Conservation (phyloP, 2,797 vertebrate genomes). For the Sitta carolinensis region DNA sequence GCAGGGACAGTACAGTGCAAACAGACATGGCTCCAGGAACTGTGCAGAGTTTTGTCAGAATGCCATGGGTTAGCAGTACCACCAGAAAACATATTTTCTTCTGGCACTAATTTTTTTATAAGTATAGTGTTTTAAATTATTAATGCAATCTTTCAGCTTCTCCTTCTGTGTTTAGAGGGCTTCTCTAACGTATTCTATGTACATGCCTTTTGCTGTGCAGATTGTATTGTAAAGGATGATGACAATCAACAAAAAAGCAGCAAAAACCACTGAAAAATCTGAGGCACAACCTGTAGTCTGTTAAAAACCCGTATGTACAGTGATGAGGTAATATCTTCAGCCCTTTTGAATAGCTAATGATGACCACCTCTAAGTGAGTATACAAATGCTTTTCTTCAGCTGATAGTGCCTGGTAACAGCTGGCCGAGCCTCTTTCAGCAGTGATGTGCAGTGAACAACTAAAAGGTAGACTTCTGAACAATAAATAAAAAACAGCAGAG, state of each 20-base stretch:
- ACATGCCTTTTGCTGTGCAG: neutral
- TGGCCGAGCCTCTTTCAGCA: neutral
- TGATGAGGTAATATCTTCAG: neutral
- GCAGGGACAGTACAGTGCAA: neutral
- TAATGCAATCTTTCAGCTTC: neutral
- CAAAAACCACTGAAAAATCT: neutral
- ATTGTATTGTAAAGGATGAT: neutral
- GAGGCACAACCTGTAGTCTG: neutral
- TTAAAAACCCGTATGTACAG: neutral
- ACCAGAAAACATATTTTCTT: neutral
- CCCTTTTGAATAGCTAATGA: neutral
- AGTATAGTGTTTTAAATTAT: neutral
- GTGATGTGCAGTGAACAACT: neutral
- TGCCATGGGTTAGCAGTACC: fast-evolving
- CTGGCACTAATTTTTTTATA: neutral
- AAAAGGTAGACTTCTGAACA: neutral
- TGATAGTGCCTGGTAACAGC: neutral
- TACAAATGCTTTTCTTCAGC: neutral
- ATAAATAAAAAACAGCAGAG: neutral
- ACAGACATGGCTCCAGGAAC: neutral
- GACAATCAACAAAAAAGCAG: neutral
- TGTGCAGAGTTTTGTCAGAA: neutral
- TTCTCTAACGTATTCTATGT: neutral
- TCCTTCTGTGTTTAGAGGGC: neutral
- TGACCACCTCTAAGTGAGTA: neutral